A percentile compares a stretch with the other conserved stretches of the same genome.
Conservation (phyloP, 2,113 vertebrate species). For the Neomonachus schauinslandi region DNA sequence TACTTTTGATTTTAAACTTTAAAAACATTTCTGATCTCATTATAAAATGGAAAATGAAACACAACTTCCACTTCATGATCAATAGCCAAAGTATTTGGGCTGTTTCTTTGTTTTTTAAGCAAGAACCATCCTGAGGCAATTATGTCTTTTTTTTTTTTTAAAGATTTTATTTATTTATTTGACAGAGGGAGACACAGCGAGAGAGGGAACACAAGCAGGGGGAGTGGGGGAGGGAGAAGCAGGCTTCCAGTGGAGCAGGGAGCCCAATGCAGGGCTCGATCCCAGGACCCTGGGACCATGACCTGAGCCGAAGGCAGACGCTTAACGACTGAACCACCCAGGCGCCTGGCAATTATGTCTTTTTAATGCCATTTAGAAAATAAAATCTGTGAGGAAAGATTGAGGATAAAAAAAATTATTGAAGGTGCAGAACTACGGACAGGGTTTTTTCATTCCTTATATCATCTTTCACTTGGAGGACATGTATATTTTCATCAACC, state of each 20-base stretch:
- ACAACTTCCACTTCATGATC: not conserved
- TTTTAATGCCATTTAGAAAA: conserved; percentile 34
- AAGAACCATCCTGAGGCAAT: not conserved
- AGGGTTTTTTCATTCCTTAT: not conserved
- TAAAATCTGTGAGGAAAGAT: conserved; percentile 24
- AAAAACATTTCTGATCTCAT: conserved; percentile 40
- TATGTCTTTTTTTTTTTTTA: not conserved
- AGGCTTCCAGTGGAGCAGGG: too few species aligned
- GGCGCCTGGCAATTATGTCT: not conserved
- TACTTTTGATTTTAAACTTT: conserved; percentile 48
- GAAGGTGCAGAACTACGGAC: not conserved
- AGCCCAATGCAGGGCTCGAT: too few species aligned
- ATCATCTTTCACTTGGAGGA: not conserved
- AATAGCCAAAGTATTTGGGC: not conserved
- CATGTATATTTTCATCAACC: not conserved
- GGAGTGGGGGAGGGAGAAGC: too few species aligned
- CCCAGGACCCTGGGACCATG: too few species aligned
- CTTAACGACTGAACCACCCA: too few species aligned
- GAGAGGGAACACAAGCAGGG: too few species aligned
- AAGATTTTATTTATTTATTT: too few species aligned
- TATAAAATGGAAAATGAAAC: conserved; percentile 40
- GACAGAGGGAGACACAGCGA: too few species aligned
- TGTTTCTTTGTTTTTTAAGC: not conserved
- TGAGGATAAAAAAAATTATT: not conserved
- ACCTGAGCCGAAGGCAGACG: too few species aligned